A percentile compares a stretch with the other conserved stretches of the same genome.
These are phyloP conservation scores for Cynopterus sphinx DNA, from an alignment of 2,797 vertebrate species.

Conservation along the genomic window DNA sequence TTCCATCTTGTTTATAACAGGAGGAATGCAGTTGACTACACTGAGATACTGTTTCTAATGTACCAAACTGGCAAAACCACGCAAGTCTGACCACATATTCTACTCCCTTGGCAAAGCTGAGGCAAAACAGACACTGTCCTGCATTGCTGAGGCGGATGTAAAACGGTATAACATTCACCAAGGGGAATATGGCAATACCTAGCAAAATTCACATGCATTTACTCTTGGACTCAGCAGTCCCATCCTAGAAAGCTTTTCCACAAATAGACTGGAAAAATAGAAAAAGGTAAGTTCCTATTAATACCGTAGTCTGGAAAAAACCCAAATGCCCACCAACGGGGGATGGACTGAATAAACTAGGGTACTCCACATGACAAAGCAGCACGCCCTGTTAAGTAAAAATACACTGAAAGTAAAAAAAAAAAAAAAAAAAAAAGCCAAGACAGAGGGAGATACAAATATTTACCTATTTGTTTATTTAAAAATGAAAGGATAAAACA, in stretches of 20 bases:
- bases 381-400: not conserved
- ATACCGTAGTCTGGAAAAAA: not conserved
- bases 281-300: not conserved
- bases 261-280: not conserved
- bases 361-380: rapidly evolving
- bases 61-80: not conserved
- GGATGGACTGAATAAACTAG: not conserved
- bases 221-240: not conserved
- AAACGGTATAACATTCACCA: not conserved
- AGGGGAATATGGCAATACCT: not conserved
- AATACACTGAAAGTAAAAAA: not conserved
- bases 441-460: not conserved
- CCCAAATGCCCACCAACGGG: not conserved
- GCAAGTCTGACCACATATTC: not conserved
- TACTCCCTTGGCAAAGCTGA: not conserved
- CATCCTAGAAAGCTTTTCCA: not conserved
- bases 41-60: not conserved
- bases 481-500: not conserved
- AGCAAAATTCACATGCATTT: no score
- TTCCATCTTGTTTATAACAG: not conserved
- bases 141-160: not conserved
- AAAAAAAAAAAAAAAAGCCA: not conserved
- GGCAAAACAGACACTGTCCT: not conserved
- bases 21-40: not conserved
- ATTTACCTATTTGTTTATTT: not conserved